phyloP scores from a whole-genome alignment of 1,140 invertebrate genomes.

The Rhopalosiphum maidis region DNA sequence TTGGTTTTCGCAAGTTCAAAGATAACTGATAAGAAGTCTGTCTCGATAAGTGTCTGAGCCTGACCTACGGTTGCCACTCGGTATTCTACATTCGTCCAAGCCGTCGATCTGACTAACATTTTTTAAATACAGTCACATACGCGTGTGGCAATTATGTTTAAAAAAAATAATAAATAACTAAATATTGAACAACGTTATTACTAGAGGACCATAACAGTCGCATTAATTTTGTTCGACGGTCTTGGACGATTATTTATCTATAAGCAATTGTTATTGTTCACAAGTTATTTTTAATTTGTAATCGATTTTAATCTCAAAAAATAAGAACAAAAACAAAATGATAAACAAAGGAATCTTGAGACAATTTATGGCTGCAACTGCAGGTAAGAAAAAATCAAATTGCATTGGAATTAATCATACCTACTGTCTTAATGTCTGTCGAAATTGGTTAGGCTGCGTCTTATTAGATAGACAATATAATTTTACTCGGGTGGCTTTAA shows the following conservation, averaged over 20 bases:
- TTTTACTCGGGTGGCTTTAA: not conserved
- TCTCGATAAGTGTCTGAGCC: conserved; percentile 5
- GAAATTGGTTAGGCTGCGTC: not conserved
- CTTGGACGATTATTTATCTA: not conserved
- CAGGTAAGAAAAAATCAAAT: conserved; percentile 38
- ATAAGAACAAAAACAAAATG: not conserved
- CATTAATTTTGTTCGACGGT: not conserved
- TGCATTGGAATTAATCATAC: not conserved
- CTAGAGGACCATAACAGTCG: not conserved
- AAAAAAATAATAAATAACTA: not conserved
- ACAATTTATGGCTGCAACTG: conserved; percentile 28
- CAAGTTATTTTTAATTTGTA: not conserved
- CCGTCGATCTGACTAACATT: not conserved
- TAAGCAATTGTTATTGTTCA: no score
- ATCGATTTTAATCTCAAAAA: not conserved
- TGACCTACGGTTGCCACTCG: not conserved
- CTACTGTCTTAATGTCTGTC: not conserved
- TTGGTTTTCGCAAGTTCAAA: conserved; percentile 6
- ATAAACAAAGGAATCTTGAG: conserved; percentile 29
- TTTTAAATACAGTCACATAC: not conserved
- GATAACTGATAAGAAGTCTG: conserved; percentile 6
- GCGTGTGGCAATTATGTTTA: not conserved
- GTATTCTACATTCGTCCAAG: not conserved
- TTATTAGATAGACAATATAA: not conserved
- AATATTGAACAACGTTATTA: not conserved